These are phyloP conservation scores for Amazonetta brasiliensis DNA, from an alignment of 2,797 vertebrate species.

Conservation along the genomic window DNA sequence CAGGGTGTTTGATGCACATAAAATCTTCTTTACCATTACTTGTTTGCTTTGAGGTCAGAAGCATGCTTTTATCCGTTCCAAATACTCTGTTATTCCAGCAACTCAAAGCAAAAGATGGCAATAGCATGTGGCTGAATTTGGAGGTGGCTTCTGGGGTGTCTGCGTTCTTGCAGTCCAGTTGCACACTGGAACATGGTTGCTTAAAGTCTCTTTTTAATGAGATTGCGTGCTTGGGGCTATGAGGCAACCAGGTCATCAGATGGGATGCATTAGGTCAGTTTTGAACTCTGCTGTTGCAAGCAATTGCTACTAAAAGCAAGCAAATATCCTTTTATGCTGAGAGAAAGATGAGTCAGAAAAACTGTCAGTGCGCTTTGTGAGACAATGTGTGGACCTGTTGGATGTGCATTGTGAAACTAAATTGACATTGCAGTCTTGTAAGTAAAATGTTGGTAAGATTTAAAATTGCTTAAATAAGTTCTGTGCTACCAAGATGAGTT, in stretches of 20 bases:
- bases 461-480: not conserved
- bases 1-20: constrained; percentile 14
- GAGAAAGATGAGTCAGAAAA: not conserved
- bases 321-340: not conserved
- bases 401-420: fast-evolving
- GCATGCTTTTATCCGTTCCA: constrained; percentile 15
- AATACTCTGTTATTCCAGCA: constrained; percentile 2
- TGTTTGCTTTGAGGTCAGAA: constrained; percentile 24
- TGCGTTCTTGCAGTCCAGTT: not conserved
- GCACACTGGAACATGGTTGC: not conserved
- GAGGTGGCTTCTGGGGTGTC: not conserved
- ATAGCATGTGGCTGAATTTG: not conserved
- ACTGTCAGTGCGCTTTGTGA: not conserved
- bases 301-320: not conserved
- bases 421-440: not conserved
- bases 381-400: not conserved
- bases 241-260: not conserved
- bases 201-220: not conserved
- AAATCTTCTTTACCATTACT: constrained; percentile 55
- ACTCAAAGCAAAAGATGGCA: not conserved
- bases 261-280: not conserved
- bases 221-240: not conserved
- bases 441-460: not conserved
- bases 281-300: not conserved
- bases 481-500: constrained; percentile 24